These are phyloP conservation scores for Phylloscopus trochilus DNA, from an alignment of 2,113 vertebrate genomes.

Conservation along the genomic window DNA sequence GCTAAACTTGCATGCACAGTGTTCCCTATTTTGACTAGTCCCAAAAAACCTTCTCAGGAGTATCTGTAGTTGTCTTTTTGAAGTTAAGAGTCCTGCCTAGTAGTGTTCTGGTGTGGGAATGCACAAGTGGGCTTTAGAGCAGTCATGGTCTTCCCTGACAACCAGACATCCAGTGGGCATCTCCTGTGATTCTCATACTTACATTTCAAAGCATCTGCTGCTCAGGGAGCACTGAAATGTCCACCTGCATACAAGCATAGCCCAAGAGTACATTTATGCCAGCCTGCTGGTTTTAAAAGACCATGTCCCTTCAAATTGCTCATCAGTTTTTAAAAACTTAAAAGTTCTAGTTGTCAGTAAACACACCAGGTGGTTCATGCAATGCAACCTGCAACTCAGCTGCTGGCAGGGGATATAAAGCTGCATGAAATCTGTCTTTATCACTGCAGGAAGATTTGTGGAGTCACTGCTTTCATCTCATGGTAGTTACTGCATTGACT, in stretches of 20 bases:
- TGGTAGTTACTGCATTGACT: not conserved
- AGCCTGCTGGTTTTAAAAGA: not conserved
- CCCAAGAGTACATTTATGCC: not conserved
- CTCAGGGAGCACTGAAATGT: not conserved
- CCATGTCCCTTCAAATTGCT: not conserved
- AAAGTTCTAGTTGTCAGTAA: not conserved
- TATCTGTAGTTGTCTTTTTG: not conserved
- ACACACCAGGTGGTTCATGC: not conserved
- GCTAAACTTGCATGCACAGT: not conserved
- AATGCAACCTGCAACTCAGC: not conserved
- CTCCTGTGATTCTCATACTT: not conserved
- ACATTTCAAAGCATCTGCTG: not conserved
- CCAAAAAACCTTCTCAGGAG: not conserved
- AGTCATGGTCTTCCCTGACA: not conserved
- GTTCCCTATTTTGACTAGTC: not conserved
- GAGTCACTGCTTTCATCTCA: not conserved
- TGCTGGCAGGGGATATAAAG: not conserved
- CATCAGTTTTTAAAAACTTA: not conserved
- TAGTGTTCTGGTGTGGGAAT: not conserved
- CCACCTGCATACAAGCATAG: not conserved
- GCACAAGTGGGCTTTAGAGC: not conserved
- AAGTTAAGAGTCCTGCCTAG: not conserved
- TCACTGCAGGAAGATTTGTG: not conserved
- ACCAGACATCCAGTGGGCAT: not conserved
- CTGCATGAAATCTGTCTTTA: not conserved